Base-by-base conservation (phyloP, 2,797 vertebrate species). In the Etheostoma nigrum region DNA sequence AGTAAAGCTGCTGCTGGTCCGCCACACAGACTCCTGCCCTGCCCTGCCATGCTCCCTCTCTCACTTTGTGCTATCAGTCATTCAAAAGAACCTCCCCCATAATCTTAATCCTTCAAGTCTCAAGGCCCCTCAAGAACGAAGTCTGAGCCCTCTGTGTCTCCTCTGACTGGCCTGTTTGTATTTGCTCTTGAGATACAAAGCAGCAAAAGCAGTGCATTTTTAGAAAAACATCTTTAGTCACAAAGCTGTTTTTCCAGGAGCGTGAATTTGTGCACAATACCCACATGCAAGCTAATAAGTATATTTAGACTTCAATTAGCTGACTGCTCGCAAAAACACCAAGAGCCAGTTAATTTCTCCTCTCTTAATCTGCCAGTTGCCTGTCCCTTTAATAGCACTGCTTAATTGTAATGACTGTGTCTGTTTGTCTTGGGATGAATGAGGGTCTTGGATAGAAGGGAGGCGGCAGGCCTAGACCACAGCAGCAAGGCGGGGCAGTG, bases 1-100 rank as follows among this genome's bases (percentile, higher is more conserved):
- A 92, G 90, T 94, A 93, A 94, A 93, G 91, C 84, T 89, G 83
- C 87, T 85, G 89, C 87, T 92, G 91, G 93, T 94, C 93, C 93
- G 94, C 92, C 94, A 94, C 90, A 91, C 92, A 92, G 94, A 88
- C 93, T 94, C 93, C 93, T 94, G 91, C 88, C 85, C 88, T 92
- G 89, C 90, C 89, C 92, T 90, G 84, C 89, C 76, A 89, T 64
- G 86, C 91, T 92, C 88, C 86, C 85, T 91, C 90, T 89, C 90
- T 91, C 88, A 93, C 92, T 95, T 93, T 92, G 89, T 88, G 84
- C 92, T 93, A 92, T 94, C 93, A 93, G 90, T 94, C 93, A 93
- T 90, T 89, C 89, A 83, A 88, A 85, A 85, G 82, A 88, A 87
- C 88, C 91, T 76, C 91, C 93, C 91, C 87, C 89, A 68, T 92